Evolutionary conservation across 2,888 invertebrate species (phyloP).

Genomic region (Rapana venosa): DNA sequence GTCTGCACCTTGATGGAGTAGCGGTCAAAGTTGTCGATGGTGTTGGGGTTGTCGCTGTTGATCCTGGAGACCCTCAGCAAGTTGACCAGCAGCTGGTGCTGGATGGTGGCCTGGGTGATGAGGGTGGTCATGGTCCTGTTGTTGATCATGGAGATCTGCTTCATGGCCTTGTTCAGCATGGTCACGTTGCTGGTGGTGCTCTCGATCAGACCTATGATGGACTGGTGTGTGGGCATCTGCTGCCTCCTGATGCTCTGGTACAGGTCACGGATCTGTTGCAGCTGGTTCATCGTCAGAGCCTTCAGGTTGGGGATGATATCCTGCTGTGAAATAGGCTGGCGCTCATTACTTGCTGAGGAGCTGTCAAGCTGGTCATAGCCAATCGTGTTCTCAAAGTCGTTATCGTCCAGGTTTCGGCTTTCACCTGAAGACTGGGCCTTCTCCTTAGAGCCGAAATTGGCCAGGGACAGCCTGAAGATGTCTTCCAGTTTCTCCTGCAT

Average conservation of each 20-base stretch:
- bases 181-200: neutral
- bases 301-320: neutral
- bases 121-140: neutral
- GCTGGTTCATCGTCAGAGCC: neutral
- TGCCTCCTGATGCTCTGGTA: neutral
- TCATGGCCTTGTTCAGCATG: neutral
- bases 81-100: neutral
- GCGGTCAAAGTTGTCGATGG: neutral
- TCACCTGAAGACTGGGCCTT: neutral
- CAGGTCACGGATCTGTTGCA: neutral
- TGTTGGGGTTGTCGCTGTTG: too few relatives aligned
- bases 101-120: neutral
- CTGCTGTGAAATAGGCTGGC: neutral
- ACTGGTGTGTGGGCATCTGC: neutral
- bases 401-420: neutral
- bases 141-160: neutral
- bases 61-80: neutral
- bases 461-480: neutral
- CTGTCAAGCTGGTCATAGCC: neutral
- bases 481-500: neutral
- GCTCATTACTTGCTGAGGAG: neutral
- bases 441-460: neutral
- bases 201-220: neutral
- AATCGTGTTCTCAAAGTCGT: neutral
- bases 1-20: slow-evolving; percentile 32